A percentile compares a stretch with the other conserved stretches of the same genome.
Conservation (phyloP, 2,888 invertebrate genomes). For the Plebejus melissa region DNA sequence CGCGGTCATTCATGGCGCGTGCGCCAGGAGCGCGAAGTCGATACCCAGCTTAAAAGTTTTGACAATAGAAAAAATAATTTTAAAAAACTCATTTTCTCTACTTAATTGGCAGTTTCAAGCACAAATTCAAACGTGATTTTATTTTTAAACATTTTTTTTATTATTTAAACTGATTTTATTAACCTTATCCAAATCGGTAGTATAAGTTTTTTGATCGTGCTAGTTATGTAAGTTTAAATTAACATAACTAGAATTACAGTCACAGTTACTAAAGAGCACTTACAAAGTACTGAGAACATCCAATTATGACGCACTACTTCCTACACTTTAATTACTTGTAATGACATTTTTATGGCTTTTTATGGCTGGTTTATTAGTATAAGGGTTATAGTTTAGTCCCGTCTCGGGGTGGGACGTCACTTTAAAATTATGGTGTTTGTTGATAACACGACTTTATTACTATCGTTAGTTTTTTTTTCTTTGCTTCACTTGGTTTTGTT, state of each 20-base stretch:
- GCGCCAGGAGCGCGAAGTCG: too few species aligned
- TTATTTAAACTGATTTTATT: too few species aligned
- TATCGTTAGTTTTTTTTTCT: not conserved
- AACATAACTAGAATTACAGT: not conserved
- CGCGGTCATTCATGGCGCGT: too few species aligned
- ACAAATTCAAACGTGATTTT: constrained; percentile 29
- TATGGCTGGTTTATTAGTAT: constrained; percentile 28
- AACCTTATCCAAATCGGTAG: not conserved
- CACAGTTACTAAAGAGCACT: not conserved
- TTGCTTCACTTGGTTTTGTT: not conserved
- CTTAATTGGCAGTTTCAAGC: constrained; percentile 11
- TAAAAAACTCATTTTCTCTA: not conserved
- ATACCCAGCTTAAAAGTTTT: not conserved
- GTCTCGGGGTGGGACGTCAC: not conserved
- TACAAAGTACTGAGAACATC: constrained; percentile 37
- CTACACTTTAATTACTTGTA: constrained; percentile 32
- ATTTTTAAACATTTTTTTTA: too few species aligned
- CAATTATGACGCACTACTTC: constrained; percentile 42
- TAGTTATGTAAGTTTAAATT: not conserved
- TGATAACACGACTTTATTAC: not conserved
- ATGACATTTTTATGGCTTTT: constrained; percentile 32
- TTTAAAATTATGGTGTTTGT: not conserved
- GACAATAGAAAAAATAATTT: not conserved
- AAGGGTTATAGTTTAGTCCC: constrained; percentile 21
- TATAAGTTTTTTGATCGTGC: not conserved